Evolutionary conservation across 2,113 vertebrate species (phyloP).

Genomic region (Polypterus senegalus): DNA sequence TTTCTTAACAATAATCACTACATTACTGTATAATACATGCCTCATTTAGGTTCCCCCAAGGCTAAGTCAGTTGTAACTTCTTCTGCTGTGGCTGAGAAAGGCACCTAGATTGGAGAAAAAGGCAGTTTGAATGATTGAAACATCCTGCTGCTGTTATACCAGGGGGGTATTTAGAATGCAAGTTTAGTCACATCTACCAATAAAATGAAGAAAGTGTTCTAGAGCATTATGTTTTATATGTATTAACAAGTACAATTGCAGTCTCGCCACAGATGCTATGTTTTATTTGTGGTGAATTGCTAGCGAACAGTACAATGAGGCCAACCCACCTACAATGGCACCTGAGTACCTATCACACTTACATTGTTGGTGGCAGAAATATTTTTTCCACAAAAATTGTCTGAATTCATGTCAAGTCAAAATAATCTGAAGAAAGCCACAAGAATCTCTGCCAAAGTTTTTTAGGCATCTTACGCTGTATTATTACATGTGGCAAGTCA

Average conservation of each 20-base stretch:
- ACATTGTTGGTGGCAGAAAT: neutral
- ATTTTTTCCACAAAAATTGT: conserved; percentile 11
- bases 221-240: conserved; percentile 5
- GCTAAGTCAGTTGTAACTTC: too few relatives aligned
- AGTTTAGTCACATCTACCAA: neutral
- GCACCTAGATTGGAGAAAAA: too few relatives aligned
- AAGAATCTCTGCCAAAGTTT: conserved; percentile 9
- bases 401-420: conserved; percentile 9
- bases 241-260: neutral
- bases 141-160: too few relatives aligned
- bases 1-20: too few relatives aligned
- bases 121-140: too few relatives aligned
- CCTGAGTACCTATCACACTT: conserved; percentile 7
- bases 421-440: conserved; percentile 13
- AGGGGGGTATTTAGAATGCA: too few relatives aligned
- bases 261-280: conserved; percentile 2
- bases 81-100: too few relatives aligned
- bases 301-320: conserved; percentile 7
- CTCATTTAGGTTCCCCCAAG: too few relatives aligned
- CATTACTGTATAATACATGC: too few relatives aligned
- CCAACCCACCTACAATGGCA: conserved; percentile 11
- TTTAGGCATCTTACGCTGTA: conserved; percentile 13
- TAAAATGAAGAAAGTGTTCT: neutral
- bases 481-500: conserved; percentile 10
- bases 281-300: conserved; percentile 7